phyloP scores from a whole-genome alignment of 2,888 invertebrate species.

The Lasioglossum oenotherae region DNA sequence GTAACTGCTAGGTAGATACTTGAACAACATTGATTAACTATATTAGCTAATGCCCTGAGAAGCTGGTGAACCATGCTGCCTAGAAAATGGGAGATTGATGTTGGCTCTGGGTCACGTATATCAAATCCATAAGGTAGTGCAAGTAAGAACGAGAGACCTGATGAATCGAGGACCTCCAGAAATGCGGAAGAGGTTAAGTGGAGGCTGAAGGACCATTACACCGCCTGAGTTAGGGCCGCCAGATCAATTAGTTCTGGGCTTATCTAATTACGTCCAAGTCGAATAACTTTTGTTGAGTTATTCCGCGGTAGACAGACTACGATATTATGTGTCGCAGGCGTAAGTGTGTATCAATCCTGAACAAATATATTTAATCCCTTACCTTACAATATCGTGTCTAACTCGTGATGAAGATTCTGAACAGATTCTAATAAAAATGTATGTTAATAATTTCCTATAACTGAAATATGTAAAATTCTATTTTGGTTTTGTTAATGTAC shows the following conservation, averaged over 20 bases:
- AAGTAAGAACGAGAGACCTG: background rate
- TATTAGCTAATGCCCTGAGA: background rate
- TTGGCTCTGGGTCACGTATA: slow-evolving; percentile 6
- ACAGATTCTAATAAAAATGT: too few relatives aligned
- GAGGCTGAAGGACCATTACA: background rate
- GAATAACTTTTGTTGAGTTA: background rate
- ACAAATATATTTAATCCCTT: too few relatives aligned
- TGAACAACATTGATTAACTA: background rate
- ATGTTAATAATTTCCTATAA: too few relatives aligned
- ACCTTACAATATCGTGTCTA: too few relatives aligned
- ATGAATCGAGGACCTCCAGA: slow-evolving; percentile 8
- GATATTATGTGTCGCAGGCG: too few relatives aligned
- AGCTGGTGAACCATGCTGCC: background rate
- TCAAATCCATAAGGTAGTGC: background rate
- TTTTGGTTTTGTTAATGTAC: too few relatives aligned
- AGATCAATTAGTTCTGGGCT: background rate
- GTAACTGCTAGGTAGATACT: background rate
- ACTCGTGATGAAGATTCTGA: too few relatives aligned
- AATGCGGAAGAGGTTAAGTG: background rate
- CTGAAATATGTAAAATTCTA: too few relatives aligned
- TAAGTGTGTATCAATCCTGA: too few relatives aligned
- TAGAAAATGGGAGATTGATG: slow-evolving; percentile 7
- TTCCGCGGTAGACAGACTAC: background rate
- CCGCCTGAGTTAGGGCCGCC: background rate
- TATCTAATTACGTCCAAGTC: background rate